phyloP scores from a whole-genome alignment of 2,113 vertebrate species.

The Nyctibius bracteatus region DNA sequence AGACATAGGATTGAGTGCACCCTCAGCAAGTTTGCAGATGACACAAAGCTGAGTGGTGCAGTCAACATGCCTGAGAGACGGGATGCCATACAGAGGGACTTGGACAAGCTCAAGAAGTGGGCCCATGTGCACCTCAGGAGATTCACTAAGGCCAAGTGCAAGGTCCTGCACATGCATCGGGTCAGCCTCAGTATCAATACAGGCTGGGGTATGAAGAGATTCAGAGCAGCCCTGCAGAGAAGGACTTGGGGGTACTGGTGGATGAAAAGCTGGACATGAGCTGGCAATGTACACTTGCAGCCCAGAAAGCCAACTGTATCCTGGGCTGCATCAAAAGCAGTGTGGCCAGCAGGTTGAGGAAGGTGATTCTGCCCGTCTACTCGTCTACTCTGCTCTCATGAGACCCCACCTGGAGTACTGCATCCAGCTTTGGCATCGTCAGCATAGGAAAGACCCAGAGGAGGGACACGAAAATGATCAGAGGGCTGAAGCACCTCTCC shows the following conservation, averaged over 20 bases:
- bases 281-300: background rate
- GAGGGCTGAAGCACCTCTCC: background rate
- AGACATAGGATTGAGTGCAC: background rate
- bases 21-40: background rate
- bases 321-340: background rate
- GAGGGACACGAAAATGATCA: background rate
- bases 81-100: background rate
- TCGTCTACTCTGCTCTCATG: background rate
- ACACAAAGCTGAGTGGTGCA: background rate
- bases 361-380: background rate
- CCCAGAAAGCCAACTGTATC: background rate
- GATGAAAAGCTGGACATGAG: background rate
- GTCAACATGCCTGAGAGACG: rapidly evolving
- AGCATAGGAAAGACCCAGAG: background rate
- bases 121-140: too few relatives aligned
- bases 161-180: background rate
- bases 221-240: background rate
- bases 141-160: background rate
- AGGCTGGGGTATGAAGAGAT: background rate
- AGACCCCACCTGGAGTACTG: background rate
- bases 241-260: background rate
- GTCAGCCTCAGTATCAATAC: background rate
- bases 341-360: background rate
- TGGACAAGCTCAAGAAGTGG: background rate
- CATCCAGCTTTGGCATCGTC: background rate